Base-by-base conservation (phyloP, 1,140 invertebrate species). In the Thaumatotibia leucotreta region DNA sequence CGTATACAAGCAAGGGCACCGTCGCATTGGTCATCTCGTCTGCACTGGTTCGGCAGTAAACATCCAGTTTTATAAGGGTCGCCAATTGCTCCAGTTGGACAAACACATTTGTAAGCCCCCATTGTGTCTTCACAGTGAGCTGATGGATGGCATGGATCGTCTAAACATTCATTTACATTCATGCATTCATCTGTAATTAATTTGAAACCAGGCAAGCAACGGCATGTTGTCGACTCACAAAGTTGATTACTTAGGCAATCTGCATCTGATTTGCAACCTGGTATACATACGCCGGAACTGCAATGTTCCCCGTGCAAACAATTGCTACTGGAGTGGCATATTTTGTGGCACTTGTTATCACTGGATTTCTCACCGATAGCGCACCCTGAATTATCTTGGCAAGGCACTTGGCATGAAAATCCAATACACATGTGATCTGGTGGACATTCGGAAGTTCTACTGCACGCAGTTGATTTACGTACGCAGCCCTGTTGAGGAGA, bases 241-340 rank as follows among this genome's bases (percentile, higher is more conserved):
- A 96, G 88, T 91, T 98, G 95, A 66, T 95, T 95, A 22, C 92
- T 79, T 32, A 94, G 93, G 79, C 97, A 98, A 74, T 98, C 97
- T 2, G 93, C 92, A 80, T 97, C 95, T 2, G 93, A 93, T 24
- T 95, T 94, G 77, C 97, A 98, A 1, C 97, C 97, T 4, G 94
- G 92, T 79, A 95, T 93, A 76, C 97, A 98, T 22, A 94, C 92
- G 33, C 97, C 96, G 71, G 95, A 94, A 72, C 90, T 93, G 75
- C 97, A 98, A 45, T 98, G 94, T 92, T 98, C 97, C 63, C 97
- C 97, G 5, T 95, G 94, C 66, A 97, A 91, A 73, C 97, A 98
- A 77, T 98, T 98, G 74, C 95, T 96, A 78, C 97, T 97, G 2
- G 95, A 94, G 77, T 97, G 97, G 81, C 97, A 98, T 29, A 97